Evolutionary conservation across 1,140 invertebrate species (phyloP), one percentile per base, ranked within the genome.

Genomic region (Tetranychus urticae): DNA sequence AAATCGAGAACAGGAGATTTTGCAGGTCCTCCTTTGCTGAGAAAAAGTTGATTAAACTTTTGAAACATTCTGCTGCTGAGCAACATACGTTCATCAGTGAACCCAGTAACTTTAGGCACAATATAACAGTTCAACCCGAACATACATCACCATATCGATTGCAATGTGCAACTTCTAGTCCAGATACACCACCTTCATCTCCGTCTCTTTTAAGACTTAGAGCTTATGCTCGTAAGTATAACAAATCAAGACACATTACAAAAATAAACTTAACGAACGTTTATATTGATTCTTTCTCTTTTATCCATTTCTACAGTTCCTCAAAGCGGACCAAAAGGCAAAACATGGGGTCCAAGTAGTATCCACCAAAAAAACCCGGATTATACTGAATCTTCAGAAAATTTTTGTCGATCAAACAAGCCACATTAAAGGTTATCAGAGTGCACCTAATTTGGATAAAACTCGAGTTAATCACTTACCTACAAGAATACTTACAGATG

Each of bases 301-400:
- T 4, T 62, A 65, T 66, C 74, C 74, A 23, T 23, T 23, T 23
- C 0, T 23, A 60, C 76, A 87, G 83, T 87, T 74, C 85, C 87
- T 58, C 82, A 85, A 55, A 89, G 90, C 75, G 88, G 88, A n/a
- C 84, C 88, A 65, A 94, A 96, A 76, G 89, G 89, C 71, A 92
- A 93, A 77, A 96, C 91, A 34, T 94, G 91, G 90, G 90, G 91
- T 64, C 90, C 90, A 64, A 91, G 87, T 66, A 88, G 87, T 56
- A 80, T 84, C 45, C 85, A 89, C 72, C 86, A 91, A 74, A 83
- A 86, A 62, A 86, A 91, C n/a, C 70, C 80, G 87, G 63, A 82
- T 84, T 67, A 80, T 88, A 65, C 73, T 75, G 34, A 39, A 62
- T 8, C 57, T 45, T 12, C 52, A 56, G 3, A 35, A 63, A 10